A percentile compares a stretch with the other conserved stretches of the same genome.
Evolutionary conservation across 92 coral and sea anemone species (phyloP).

Genomic region (Porites cylindrica): DNA sequence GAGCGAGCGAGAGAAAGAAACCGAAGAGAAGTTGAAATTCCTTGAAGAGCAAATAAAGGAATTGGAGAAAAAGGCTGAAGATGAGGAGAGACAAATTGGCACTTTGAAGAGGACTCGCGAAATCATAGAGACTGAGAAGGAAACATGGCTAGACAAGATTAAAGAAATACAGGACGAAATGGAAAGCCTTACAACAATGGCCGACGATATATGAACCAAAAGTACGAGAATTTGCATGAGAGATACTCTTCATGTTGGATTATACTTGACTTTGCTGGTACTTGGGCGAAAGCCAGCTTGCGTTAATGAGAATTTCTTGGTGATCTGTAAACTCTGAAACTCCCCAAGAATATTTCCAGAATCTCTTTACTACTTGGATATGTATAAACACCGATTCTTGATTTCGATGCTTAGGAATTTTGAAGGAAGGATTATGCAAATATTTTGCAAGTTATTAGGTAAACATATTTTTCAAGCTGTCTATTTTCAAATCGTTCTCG

Average conservation of each 20-base stretch:
- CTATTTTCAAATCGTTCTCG: conserved; percentile 14
- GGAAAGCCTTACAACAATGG: conserved; percentile 43
- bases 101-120: conserved; percentile 68
- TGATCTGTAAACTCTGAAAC: not conserved
- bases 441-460: conserved; percentile 20
- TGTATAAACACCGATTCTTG: not conserved
- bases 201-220: conserved; percentile 33
- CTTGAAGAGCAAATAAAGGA: conserved; percentile 80
- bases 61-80: conserved; percentile 65
- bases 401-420: conserved; percentile 23
- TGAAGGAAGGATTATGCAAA: conserved; percentile 16
- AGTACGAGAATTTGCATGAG: conserved; percentile 8
- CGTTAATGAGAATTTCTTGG: not conserved
- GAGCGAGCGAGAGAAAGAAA: conserved; percentile 75
- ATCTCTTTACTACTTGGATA: not conserved
- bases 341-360: no score
- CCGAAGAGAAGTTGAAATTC: conserved; percentile 80
- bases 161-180: conserved; percentile 55
- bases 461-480: conserved; percentile 34
- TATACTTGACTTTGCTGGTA: conserved; percentile 9
- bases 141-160: conserved; percentile 15
- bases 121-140: conserved; percentile 51
- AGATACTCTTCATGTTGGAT: not conserved
- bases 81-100: conserved; percentile 64
- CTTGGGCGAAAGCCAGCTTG: conserved; percentile 28